phyloP scores from a whole-genome alignment of 2,888 invertebrate species.

The Panopea generosa region DNA sequence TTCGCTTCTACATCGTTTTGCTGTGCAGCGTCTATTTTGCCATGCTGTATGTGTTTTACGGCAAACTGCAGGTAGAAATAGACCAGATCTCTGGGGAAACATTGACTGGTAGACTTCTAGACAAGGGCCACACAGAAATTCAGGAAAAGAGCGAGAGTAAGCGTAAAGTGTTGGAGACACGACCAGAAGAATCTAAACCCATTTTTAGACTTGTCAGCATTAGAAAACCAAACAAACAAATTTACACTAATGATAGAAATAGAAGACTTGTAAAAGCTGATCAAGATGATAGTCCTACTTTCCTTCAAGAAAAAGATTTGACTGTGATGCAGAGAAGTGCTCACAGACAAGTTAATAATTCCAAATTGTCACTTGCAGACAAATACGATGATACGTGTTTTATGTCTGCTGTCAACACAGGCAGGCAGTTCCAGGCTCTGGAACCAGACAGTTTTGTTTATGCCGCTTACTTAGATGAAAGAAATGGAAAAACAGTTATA shows the following conservation, averaged over 20 bases:
- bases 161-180: constrained; percentile 24
- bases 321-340: no score
- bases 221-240: constrained; percentile 21
- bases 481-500: constrained; percentile 63
- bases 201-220: neutral
- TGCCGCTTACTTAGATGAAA: constrained; percentile 79
- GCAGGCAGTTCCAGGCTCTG: constrained; percentile 64
- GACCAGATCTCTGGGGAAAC: constrained; percentile 4
- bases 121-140: neutral
- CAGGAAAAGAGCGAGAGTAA: constrained; percentile 21
- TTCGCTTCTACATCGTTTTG: constrained; percentile 57
- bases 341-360: no score
- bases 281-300: no score
- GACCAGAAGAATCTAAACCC: constrained; percentile 2
- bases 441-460: constrained; percentile 66
- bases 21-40: constrained; percentile 68
- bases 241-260: constrained; percentile 1
- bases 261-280: no score
- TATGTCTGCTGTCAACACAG: constrained; percentile 45
- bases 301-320: no score
- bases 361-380: no score
- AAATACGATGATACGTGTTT: constrained; percentile 36
- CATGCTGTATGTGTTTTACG: constrained; percentile 70
- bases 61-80: constrained; percentile 70
- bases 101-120: neutral